Base-by-base conservation (phyloP, 2,797 vertebrate genomes). In the Danio kyathit region DNA sequence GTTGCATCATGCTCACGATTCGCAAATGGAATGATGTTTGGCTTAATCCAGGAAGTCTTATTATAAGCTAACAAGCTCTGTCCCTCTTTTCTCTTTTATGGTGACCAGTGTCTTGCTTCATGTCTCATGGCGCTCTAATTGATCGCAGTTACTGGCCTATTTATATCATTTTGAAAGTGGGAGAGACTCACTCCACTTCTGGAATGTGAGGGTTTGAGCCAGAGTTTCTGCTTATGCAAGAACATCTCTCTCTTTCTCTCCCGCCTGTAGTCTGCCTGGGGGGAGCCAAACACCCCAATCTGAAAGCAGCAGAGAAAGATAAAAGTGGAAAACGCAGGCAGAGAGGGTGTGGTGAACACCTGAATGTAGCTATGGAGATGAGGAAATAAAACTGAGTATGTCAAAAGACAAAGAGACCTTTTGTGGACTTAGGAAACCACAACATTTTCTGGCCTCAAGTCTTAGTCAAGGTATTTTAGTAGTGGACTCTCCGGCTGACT, bases 171-270 rank as follows among this genome's bases (percentile, higher is more conserved):
- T 66, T 43, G 7, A 54, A 40, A 79, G 29, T 16, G 2, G 41
- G 19, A 74, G 38, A 74, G 69, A 60, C 29, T 74, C 5, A 46
- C 46, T 69, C 16, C 41, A 63, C 46, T 6, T 38, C 64, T 60
- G 82, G 82, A 83, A 83, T 83, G 71, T n/a, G 17, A 51, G 52
- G 0, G 2, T 79, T 61, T 19, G 61, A 74, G 70, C 76, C 81
- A 79, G 54, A 63, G 61, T 67, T 82, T 71, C 61, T 77, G 43
- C 81, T 78, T 74, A 83, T 79, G 70, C 82, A 83, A 70, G 76
- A 83, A 63, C 56, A 66, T 14, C 40, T 60, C 60, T 44, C 49
- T 73, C 59, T 14, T 19, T 60, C 60, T 57, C 49, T 80, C 21
- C 11, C 2, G 49, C 66, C 9, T 63, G 29, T 44, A 52, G 46